Percentiles rank a stretch among this genome's conserved stretches.
Evolutionary conservation across 2,797 vertebrate species (phyloP).

Genomic region (Euthynnus affinis): DNA sequence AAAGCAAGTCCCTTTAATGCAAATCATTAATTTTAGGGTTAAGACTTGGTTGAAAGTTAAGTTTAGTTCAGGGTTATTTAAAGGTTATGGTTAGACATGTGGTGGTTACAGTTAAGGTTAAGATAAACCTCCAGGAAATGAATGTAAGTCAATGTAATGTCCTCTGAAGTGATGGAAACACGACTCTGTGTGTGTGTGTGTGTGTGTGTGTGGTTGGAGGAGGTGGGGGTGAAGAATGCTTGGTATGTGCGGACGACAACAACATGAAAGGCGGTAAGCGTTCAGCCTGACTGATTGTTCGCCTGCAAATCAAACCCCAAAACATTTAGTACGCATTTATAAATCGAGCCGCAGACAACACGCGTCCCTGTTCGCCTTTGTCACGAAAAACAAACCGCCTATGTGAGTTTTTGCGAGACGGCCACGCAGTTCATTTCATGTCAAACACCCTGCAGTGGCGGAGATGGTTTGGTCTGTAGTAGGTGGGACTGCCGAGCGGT

Average conservation of each 20-base stretch:
- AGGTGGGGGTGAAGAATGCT: constrained; percentile 84
- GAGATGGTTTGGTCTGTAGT: constrained; percentile 85
- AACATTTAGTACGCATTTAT: background rate
- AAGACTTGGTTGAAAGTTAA: no score
- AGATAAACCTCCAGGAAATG: no score
- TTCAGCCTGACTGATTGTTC: constrained; percentile 11
- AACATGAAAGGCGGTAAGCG: constrained; percentile 68
- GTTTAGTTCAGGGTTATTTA: no score
- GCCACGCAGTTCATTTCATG: constrained; percentile 41
- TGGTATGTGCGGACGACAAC: constrained; percentile 83
- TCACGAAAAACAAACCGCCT: background rate
- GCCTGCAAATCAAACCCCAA: constrained; percentile 11
- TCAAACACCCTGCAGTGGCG: constrained; percentile 58
- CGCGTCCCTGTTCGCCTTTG: background rate
- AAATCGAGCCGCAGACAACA: background rate
- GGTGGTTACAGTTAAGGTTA: no score
- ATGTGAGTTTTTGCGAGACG: background rate
- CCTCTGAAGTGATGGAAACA: no score
- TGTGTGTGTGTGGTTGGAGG: constrained; percentile 70
- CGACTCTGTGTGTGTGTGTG: constrained; percentile 31
- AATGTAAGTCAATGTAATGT: no score
- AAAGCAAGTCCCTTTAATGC: no score
- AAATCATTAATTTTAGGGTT: no score
- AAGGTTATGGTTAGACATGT: no score
- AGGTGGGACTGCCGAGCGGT: constrained; percentile 88